Conservation (phyloP, 2,888 invertebrate species). For the Drosophila paranaensis region DNA sequence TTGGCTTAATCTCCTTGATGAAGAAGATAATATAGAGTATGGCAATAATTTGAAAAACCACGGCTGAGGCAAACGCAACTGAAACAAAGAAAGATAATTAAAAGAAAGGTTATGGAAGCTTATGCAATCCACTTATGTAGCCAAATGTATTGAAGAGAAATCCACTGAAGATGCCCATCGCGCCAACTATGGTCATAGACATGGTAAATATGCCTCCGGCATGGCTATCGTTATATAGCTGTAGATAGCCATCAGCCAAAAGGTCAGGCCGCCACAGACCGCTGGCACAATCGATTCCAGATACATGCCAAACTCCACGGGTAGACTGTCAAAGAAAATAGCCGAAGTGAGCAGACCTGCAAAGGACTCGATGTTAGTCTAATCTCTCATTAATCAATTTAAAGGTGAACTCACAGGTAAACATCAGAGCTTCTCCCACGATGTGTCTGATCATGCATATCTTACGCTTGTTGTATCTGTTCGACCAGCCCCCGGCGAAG, state of each 20-base stretch:
- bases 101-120: background rate
- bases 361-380: background rate
- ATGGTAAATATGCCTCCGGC: conserved; percentile 84
- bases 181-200: conserved; percentile 69
- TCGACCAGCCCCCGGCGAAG: conserved; percentile 85
- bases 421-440: conserved; percentile 81
- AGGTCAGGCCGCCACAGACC: conserved; percentile 83
- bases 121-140: conserved; percentile 77
- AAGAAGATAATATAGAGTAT: conserved; percentile 83
- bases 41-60: conserved; percentile 81
- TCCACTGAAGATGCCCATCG: conserved; percentile 82
- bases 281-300: conserved; percentile 83
- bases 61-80: conserved; percentile 83
- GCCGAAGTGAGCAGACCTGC: conserved; percentile 83
- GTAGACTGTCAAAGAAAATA: conserved; percentile 82
- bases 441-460: conserved; percentile 84
- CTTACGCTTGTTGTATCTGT: conserved; percentile 83
- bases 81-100: conserved; percentile 5
- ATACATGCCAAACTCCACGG: conserved; percentile 84
- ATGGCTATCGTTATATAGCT: conserved; percentile 84
- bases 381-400: background rate
- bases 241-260: conserved; percentile 84
- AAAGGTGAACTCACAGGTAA: conserved; percentile 72
- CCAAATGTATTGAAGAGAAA: conserved; percentile 79
- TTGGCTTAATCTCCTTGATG: conserved; percentile 77